These are phyloP conservation scores for Ganaspis sp. DNA, from an alignment of 1,140 invertebrate genomes.

Conservation along the genomic window DNA sequence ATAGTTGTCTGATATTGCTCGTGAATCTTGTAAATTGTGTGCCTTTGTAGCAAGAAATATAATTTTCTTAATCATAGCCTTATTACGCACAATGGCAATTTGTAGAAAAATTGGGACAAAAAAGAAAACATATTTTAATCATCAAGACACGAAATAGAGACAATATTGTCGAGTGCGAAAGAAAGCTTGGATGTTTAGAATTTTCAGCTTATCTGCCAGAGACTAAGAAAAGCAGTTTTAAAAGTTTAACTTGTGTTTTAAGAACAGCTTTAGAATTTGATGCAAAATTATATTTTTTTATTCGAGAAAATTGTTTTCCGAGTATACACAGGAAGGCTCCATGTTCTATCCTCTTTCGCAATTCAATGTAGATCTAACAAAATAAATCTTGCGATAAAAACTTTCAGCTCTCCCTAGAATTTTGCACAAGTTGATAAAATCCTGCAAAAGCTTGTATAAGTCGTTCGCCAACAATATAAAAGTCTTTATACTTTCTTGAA, in stretches of 20 bases:
- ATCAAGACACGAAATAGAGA: too few relatives aligned
- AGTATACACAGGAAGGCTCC: not conserved
- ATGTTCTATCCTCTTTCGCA: not conserved
- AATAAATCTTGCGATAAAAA: conserved; percentile 22
- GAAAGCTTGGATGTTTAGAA: too few relatives aligned
- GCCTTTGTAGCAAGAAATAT: not conserved
- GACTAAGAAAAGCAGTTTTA: not conserved
- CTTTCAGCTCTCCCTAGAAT: conserved; percentile 8
- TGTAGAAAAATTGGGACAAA: too few relatives aligned
- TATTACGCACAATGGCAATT: too few relatives aligned
- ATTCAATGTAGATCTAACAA: not conserved
- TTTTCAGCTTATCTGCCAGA: not conserved
- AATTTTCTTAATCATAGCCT: too few relatives aligned
- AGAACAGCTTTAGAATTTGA: not conserved
- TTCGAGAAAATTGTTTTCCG: not conserved
- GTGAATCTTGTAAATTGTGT: not conserved
- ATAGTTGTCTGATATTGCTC: not conserved
- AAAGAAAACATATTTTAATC: too few relatives aligned
- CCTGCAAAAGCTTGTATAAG: conserved; percentile 2
- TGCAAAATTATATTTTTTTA: not conserved
- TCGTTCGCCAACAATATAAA: conserved; percentile 10
- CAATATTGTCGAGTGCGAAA: too few relatives aligned
- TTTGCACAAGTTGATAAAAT: conserved; percentile 5
- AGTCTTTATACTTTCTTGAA: conserved; percentile 11
- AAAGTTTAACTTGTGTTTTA: not conserved